Base-by-base conservation (phyloP, 2,888 invertebrate species). In the Habroteleia sp. region DNA sequence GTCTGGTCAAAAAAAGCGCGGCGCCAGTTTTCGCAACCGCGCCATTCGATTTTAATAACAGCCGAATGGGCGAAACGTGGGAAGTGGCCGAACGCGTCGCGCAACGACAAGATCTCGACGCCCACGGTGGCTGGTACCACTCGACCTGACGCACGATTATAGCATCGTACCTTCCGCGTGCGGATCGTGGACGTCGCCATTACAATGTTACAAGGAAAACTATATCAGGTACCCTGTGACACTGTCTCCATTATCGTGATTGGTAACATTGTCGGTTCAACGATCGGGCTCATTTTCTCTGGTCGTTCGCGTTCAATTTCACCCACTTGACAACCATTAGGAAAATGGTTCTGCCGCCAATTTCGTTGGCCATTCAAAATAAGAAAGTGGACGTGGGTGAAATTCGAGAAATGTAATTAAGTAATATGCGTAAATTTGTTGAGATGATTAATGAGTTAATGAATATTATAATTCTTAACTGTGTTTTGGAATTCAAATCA, bases 31-130 rank as follows among this genome's bases (percentile, higher is more conserved):
- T 48, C 50, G 42, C 50, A 69, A 69, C 41, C 7, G 17, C 14
- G 27, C 13, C 33, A 17, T 65, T 58, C 10, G 41, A 48, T 54
- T 54, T 71, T 41, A 62, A 33, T 54, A 33, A 33, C 31, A 17
- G 16, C 37, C 41, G 48, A 41, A 50, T 58, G 41, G 48, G 27
- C 44, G 16, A 60, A 52, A 71, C 62, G 71, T 71, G 71, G 71
- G 71, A 71, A 63, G 71, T 52, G 42, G 39, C 52, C 69, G 20
- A 56, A 56, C 54, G 54, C 65, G 65, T 44, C 65, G 23, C 27
- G 44, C 42, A 27, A 37, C 54, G 48, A 46, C 56, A 42, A 65
- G 54, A 63, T 65, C 44, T 33, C 6, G 44, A 63, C 72, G 72
- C 72, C 63, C 63, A 72, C 72, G 42, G 56, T 63, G 39, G 31